A percentile compares a stretch with the other conserved stretches of the same genome.
Conservation (phyloP, 2,888 invertebrate species). For the Gortyna flavago region DNA sequence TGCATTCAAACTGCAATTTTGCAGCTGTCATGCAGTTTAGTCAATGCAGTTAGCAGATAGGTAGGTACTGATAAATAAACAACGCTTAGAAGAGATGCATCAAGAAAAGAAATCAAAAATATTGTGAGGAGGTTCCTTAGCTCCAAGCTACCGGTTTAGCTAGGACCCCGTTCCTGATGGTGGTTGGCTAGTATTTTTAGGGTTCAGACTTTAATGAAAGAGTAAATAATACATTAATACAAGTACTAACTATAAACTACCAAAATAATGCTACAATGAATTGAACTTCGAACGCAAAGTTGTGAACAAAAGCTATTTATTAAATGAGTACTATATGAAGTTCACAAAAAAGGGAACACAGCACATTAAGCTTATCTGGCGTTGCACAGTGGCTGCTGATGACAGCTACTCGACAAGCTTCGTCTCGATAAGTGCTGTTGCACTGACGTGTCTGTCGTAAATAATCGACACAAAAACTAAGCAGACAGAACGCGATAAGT, state of each 20-base stretch:
- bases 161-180: not conserved
- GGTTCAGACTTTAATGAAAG: not conserved
- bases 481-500: slow-evolving; percentile 30
- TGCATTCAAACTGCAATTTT: not conserved
- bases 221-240: not conserved
- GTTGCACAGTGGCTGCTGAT: slow-evolving; percentile 59
- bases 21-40: too few relatives aligned
- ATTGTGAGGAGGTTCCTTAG: not conserved
- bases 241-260: not conserved
- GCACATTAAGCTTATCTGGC: slow-evolving; percentile 48
- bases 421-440: slow-evolving; percentile 48
- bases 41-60: not conserved
- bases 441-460: slow-evolving; percentile 43
- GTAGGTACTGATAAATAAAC: not conserved
- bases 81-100: not conserved
- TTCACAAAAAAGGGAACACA: slow-evolving; percentile 17
- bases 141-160: not conserved
- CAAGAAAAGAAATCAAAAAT: not conserved
- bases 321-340: not conserved
- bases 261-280: not conserved
- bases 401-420: slow-evolving; percentile 64
- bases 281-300: not conserved
- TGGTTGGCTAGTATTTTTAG: not conserved
- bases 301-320: slow-evolving; percentile 1
- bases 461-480: slow-evolving; percentile 44